phyloP scores from a whole-genome alignment of 2,797 vertebrate species.

The Vultur gryphus region DNA sequence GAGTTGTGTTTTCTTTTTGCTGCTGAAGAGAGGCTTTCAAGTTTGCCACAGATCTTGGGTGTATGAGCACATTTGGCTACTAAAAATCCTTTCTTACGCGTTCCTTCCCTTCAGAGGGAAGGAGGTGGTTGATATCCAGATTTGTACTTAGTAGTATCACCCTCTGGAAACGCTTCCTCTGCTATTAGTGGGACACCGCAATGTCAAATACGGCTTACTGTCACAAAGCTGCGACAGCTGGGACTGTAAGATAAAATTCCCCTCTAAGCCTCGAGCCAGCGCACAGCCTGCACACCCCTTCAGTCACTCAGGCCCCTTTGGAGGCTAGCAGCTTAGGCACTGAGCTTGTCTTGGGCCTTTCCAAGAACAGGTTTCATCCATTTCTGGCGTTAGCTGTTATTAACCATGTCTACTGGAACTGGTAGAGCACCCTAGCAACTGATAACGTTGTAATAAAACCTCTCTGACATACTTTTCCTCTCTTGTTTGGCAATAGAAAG shows the following conservation, averaged over 20 bases:
- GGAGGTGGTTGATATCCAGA: not conserved
- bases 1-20: not conserved
- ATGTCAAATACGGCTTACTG: not conserved
- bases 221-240: not conserved
- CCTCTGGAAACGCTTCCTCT: not conserved
- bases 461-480: not conserved
- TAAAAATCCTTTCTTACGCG: not conserved
- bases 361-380: not conserved
- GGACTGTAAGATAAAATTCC: not conserved
- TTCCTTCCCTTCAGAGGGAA: not conserved
- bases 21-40: not conserved
- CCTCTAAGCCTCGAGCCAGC: not conserved
- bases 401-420: not conserved
- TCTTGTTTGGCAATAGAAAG: not conserved
- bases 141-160: not conserved
- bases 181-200: not conserved
- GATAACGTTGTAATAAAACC: not conserved
- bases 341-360: not conserved
- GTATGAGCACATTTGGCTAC: not conserved
- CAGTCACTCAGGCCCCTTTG: accelerated
- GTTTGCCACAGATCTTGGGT: not conserved
- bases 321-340: not conserved
- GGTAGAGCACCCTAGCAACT: not conserved
- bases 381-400: not conserved
- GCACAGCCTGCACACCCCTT: accelerated